phyloP scores from a whole-genome alignment of 2,113 vertebrate genomes.

The Phyllostomus hastatus region DNA sequence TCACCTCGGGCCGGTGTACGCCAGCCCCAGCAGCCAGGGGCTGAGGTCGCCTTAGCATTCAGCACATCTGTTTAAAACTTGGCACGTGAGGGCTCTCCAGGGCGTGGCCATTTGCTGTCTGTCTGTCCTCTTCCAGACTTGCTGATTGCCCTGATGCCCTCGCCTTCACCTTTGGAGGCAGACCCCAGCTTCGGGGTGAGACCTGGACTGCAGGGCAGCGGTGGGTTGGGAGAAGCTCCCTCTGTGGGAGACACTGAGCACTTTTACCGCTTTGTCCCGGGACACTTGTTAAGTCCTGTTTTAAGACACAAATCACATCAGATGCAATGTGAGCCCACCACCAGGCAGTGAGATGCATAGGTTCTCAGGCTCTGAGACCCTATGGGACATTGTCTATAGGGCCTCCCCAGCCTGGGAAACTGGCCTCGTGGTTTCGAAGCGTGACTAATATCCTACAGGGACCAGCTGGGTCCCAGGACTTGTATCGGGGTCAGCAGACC shows the following conservation, averaged over 20 bases:
- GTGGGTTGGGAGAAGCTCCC: not conserved
- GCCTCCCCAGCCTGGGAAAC: conserved; percentile 60
- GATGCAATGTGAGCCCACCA: not conserved
- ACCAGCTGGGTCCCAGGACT: conserved; percentile 30
- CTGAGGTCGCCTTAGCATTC: not conserved
- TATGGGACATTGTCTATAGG: conserved; percentile 61
- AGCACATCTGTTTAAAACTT: not conserved
- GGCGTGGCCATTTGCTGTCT: not conserved
- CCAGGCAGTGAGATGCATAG: not conserved
- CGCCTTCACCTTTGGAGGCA: not conserved
- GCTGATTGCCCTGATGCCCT: not conserved
- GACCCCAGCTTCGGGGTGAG: not conserved
- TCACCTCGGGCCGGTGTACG: not conserved
- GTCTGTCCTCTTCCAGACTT: not conserved
- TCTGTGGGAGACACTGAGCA: not conserved
- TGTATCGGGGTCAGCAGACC: conserved; percentile 37
- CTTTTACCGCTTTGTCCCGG: not conserved
- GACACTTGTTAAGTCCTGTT: conserved; percentile 4
- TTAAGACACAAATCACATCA: not conserved
- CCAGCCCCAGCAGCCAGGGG: not conserved
- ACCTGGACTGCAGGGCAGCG: not conserved
- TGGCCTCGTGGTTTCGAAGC: conserved; percentile 42
- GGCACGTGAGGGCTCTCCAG: not conserved
- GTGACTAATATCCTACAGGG: conserved; percentile 73
- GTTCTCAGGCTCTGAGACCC: conserved; percentile 68